Base-by-base conservation (phyloP, 1,140 invertebrate species). In the Bombus polaris region DNA sequence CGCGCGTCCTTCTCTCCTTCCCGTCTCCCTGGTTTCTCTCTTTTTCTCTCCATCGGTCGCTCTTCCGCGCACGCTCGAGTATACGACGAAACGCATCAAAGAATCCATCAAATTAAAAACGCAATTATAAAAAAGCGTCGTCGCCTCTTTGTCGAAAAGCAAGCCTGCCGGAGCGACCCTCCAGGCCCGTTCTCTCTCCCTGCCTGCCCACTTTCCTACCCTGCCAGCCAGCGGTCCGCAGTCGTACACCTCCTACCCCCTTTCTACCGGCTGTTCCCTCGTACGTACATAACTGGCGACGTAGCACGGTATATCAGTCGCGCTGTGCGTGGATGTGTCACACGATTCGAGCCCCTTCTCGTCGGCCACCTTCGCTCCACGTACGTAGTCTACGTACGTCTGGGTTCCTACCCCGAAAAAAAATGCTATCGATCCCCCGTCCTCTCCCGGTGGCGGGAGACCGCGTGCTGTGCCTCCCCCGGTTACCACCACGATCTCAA, bases 101-200 rank as follows among this genome's bases (percentile, higher is more conserved):
- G 93, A 92, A 92, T 94, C 92, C 93, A 93, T 93, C 93, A 94
- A 94, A 95, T 94, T 94, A 95, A 95, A 95, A 95, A 94, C 92
- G 94, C 93, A 95, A 94, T 94, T 94, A 94, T 93, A 94, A 94
- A 94, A 93, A 94, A 92, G 93, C 91, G 90, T 92, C 91, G 89
- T 88, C 87, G 83, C 87, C 89, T 87, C 92, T 94, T 93, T 93
- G 93, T 93, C 93, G 89, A 93, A 92, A 93, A 92, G 89, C 91
- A 89, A 92, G 86, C 74, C 74, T 83, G 87, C 86, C 88, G 81
- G 73, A 79, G 86, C 89, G 62, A 89, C 84, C 88, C 88, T 75
- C 85, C 77, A 73, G 83, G 65, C 35, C 77, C 72, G 32, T 28
- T 62, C 62, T 47, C 74, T 32, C 78, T 66, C 35, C 73, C 47